Conservation (phyloP, 2,113 vertebrate genomes). For the Todiramphus chloris region DNA sequence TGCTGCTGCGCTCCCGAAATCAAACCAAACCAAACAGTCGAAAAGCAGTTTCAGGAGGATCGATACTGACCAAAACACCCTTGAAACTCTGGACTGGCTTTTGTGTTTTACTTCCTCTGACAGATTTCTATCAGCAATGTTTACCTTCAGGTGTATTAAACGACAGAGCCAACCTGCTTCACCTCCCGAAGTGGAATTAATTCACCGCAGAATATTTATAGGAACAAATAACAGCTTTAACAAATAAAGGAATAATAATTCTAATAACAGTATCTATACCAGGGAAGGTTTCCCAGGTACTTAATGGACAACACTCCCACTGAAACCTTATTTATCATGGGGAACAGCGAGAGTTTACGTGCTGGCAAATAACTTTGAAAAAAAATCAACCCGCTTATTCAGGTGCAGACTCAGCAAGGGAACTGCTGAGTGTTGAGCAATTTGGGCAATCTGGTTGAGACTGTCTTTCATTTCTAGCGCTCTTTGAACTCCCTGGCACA, state of each 20-base stretch:
- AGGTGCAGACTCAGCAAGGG: constrained; percentile 57
- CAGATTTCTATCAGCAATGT: constrained; percentile 54
- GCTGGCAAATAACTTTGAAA: neutral
- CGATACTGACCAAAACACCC: neutral
- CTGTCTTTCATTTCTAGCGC: neutral
- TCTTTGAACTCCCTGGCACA: constrained; percentile 58
- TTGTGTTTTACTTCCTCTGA: neutral
- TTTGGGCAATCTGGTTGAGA: constrained; percentile 15
- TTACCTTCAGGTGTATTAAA: constrained; percentile 15
- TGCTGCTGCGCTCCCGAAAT: neutral
- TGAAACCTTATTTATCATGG: constrained; percentile 50
- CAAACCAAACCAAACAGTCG: neutral
- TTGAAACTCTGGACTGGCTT: neutral
- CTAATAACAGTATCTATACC: constrained; percentile 27
- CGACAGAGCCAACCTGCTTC: neutral
- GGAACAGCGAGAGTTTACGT: neutral
- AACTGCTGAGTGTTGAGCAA: constrained; percentile 47
- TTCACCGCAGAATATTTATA: constrained; percentile 55
- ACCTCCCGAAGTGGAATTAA: constrained; percentile 4
- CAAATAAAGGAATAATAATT: constrained; percentile 51
- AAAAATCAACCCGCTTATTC: constrained; percentile 44
- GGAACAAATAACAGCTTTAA: constrained; percentile 51
- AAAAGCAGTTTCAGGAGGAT: neutral
- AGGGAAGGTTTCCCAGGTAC: constrained; percentile 46
- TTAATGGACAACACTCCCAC: constrained; percentile 20